Base-by-base conservation (phyloP, 37 sponge, comb jelly and placozoan species). In the Ephydatia muelleri region DNA sequence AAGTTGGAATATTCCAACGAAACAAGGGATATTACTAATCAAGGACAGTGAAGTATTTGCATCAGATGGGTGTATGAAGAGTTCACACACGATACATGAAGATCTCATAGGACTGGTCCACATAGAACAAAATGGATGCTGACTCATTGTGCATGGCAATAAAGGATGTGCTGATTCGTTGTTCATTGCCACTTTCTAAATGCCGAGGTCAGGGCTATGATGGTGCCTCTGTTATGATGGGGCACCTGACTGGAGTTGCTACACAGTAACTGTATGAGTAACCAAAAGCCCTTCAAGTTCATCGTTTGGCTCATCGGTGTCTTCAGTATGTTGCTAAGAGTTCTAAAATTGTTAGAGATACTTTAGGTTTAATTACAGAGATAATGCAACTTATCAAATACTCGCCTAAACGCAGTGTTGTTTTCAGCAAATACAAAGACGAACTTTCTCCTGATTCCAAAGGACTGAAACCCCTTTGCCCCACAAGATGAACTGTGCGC, bases 141-240 rank as follows among this genome's bases (percentile, higher is more conserved):
- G 85, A 47, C 16, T 74, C 80, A 33, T 16, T 92, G 31, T 38
- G 71, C 16, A 26, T 35, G 30, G 64, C 72, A 16, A 65, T 90
- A 13, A 90, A 85, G 73, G 78, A 85, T 39, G 39, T 49, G 39
- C 76, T 90, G 14, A 70, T 85, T 77, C 32, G 75, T 49, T 80
- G 77, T 21, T 49, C 43, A 21, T 33, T 89, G 37, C 78, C 72
- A n/a, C 65, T 83, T 3, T 21, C 49, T 5, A 64, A 72, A 38
- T 78, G 88, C 38, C 27, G 88, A 14, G 89, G 85, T 12, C 85
- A 89, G 69, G 80, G 68, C 67, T 88, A 83, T 77, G 82, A 87
- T 75, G 87, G 82, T 19, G 87, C 82, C 26, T 40, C 82, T 23
- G 72, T 83, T 83, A 78, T 88, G 88, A 69, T 70, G 49, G 83